phyloP scores from a whole-genome alignment of 2,797 vertebrate genomes.

The Enteromius trimaculatus region DNA sequence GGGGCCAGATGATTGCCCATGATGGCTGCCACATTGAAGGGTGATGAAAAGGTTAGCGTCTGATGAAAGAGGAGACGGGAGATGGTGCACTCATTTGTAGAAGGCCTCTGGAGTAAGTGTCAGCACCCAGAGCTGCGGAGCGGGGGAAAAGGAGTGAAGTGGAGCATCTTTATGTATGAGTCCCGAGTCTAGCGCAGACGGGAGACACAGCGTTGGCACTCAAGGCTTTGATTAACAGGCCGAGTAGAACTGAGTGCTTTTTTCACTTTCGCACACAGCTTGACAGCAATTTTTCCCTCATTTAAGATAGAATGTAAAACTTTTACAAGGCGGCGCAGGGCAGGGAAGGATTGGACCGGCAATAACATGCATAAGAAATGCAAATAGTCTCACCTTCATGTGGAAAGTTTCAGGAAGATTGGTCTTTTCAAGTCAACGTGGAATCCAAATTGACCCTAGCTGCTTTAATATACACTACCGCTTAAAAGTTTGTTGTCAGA shows the following conservation, averaged over 20 bases:
- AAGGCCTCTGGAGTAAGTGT: constrained; percentile 62
- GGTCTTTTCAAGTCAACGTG: background rate
- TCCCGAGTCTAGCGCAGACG: constrained; percentile 31
- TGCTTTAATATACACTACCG: background rate
- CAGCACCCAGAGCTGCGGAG: constrained; percentile 50
- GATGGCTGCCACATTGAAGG: constrained; percentile 68
- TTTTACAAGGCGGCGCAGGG: constrained; percentile 72
- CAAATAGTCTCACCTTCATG: constrained; percentile 10
- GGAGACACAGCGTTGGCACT: constrained; percentile 34
- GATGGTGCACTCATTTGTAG: constrained; percentile 75
- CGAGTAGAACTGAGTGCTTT: constrained; percentile 63
- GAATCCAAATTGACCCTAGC: background rate
- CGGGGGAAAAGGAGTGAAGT: constrained; percentile 35
- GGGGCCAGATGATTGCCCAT: constrained; percentile 69
- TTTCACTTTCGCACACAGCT: constrained; percentile 67
- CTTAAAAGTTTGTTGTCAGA: background rate
- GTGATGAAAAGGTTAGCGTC: constrained; percentile 75
- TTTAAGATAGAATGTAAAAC: constrained; percentile 74
- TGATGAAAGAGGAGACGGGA: constrained; percentile 69
- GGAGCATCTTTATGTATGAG: constrained; percentile 77
- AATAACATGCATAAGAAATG: constrained; percentile 12
- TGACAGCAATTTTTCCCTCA: constrained; percentile 75
- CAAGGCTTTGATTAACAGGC: constrained; percentile 60
- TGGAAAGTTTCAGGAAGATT: constrained; percentile 26
- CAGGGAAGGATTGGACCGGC: constrained; percentile 39